phyloP scores from a whole-genome alignment of 2,797 vertebrate species.

The Thripadectes ignobilis region DNA sequence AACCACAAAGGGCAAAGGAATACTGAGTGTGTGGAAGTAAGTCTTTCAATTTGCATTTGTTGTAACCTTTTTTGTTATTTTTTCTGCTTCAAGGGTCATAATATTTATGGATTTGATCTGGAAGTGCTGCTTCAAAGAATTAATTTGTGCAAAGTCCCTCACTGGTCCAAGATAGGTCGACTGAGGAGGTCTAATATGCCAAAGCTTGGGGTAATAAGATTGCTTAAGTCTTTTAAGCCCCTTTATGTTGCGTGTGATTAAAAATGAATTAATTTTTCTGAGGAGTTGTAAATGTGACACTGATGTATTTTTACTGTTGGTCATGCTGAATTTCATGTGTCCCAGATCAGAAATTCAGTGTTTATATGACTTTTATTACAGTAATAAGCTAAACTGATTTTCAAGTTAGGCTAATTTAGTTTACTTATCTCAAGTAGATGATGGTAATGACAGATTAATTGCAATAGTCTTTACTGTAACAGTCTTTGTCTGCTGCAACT shows the following conservation, averaged over 20 bases:
- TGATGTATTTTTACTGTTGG: constrained; percentile 54
- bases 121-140: constrained; percentile 97
- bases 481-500: constrained; percentile 55
- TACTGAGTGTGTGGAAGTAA: constrained; percentile 66
- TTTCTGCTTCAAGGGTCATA: constrained; percentile 82
- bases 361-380: constrained; percentile 54
- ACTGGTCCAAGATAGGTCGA: constrained; percentile 98
- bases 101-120: constrained; percentile 98
- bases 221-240: constrained; percentile 32
- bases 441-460: constrained; percentile 69
- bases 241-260: constrained; percentile 49
- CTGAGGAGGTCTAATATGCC: constrained; percentile 92
- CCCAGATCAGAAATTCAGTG: constrained; percentile 38
- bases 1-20: constrained; percentile 71
- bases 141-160: constrained; percentile 89
- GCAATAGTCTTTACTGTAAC: constrained; percentile 41
- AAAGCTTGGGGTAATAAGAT: constrained; percentile 90
- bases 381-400: constrained; percentile 64
- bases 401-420: constrained; percentile 65
- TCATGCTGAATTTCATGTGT: constrained; percentile 34
- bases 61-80: constrained; percentile 69
- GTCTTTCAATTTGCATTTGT: constrained; percentile 73
- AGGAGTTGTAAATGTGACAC: constrained; percentile 22
- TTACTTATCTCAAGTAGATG: constrained; percentile 49
- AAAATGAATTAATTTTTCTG: constrained; percentile 49